Percentiles rank a stretch among this genome's conserved stretches.
phyloP scores from a whole-genome alignment of 2,113 vertebrate genomes.

The Ariopsis seemanni region DNA sequence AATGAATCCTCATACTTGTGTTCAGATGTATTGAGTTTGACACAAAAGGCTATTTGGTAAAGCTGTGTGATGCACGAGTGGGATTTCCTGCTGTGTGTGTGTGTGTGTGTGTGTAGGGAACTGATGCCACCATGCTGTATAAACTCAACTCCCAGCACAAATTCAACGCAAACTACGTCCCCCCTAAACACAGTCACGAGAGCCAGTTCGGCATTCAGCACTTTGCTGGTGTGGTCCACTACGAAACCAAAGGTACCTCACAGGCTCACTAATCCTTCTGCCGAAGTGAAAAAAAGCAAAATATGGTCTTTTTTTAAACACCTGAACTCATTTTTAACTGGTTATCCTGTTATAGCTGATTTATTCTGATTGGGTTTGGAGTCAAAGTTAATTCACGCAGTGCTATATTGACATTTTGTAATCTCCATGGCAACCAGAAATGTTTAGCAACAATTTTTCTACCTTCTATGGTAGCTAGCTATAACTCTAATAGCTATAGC shows the following conservation, averaged over 20 bases:
- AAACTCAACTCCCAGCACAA: slow-evolving; percentile 97
- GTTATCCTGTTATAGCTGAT: neutral
- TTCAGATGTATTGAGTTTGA: neutral
- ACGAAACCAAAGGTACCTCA: slow-evolving; percentile 85
- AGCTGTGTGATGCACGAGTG: neutral
- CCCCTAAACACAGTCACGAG: slow-evolving; percentile 91
- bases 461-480: neutral
- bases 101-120: slow-evolving; percentile 75
- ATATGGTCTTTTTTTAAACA: neutral
- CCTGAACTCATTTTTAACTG: neutral
- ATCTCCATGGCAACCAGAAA: neutral
- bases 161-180: slow-evolving; percentile 89
- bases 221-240: slow-evolving; percentile 93
- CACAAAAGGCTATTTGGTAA: neutral
- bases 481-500: neutral
- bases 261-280: neutral
- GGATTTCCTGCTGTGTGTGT: neutral
- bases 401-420: neutral
- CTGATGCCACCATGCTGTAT: slow-evolving; percentile 92
- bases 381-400: neutral
- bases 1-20: neutral
- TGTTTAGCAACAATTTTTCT: neutral
- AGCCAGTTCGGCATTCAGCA: slow-evolving; percentile 98
- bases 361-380: neutral
- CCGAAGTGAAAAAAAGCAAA: neutral